A percentile compares a stretch with the other conserved stretches of the same genome.
These are phyloP conservation scores for Cryptotis parvus DNA, from an alignment of 2,113 vertebrate species.

Conservation along the genomic window DNA sequence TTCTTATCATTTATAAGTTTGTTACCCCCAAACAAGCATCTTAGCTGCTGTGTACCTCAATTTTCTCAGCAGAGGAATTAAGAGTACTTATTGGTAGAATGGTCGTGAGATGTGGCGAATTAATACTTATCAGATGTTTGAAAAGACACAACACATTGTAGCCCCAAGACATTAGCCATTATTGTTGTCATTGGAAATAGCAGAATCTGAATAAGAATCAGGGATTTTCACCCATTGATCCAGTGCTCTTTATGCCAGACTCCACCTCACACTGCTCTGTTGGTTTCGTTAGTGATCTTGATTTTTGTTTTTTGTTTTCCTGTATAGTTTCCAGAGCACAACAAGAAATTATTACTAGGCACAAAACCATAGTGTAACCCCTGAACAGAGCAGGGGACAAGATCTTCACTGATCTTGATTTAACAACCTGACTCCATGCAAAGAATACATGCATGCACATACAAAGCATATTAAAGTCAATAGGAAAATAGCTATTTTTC, in stretches of 20 bases:
- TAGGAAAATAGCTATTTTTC: background rate
- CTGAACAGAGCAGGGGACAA: too few relatives aligned
- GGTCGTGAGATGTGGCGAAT: slow-evolving; percentile 26
- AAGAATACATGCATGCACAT: background rate
- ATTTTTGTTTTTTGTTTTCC: too few relatives aligned
- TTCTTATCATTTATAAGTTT: slow-evolving; percentile 33
- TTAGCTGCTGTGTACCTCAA: background rate
- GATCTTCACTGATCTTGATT: background rate
- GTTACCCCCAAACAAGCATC: background rate
- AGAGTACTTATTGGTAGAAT: background rate
- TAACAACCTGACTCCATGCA: background rate
- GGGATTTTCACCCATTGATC: background rate
- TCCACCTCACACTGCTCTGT: too few relatives aligned
- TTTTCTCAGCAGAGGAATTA: slow-evolving; percentile 45
- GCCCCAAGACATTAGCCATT: background rate
- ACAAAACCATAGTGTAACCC: too few relatives aligned
- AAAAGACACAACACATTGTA: background rate
- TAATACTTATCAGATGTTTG: background rate
- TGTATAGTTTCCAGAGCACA: too few relatives aligned
- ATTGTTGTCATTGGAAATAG: background rate
- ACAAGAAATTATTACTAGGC: too few relatives aligned
- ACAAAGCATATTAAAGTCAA: background rate
- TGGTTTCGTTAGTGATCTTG: too few relatives aligned
- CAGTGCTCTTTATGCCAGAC: too few relatives aligned
- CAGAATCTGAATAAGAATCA: slow-evolving; percentile 15